Evolutionary conservation across 2,888 invertebrate species (phyloP).

Genomic region (Eledone cirrhosa): DNA sequence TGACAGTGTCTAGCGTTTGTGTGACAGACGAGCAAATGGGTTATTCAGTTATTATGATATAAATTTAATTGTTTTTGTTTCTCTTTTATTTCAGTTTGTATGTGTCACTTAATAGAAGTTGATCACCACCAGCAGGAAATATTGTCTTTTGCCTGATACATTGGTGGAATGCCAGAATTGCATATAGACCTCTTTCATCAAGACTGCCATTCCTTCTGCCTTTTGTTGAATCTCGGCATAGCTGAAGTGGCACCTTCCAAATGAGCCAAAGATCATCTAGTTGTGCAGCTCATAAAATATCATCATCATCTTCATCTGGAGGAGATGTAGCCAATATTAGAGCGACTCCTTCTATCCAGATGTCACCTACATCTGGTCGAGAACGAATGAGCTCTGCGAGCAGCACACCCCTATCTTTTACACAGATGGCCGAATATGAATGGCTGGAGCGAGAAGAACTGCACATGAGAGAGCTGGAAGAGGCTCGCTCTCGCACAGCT

Average conservation of each 20-base stretch:
- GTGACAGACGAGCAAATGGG: too few species aligned
- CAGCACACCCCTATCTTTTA: slow-evolving; percentile 40
- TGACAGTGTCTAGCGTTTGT: too few species aligned
- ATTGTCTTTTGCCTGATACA: too few species aligned
- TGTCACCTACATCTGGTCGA: slow-evolving; percentile 45
- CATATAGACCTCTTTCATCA: too few species aligned
- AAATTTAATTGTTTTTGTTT: too few species aligned
- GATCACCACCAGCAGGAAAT: too few species aligned
- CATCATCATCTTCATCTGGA: slow-evolving; percentile 32
- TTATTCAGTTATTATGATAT: too few species aligned
- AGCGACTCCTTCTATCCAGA: slow-evolving; percentile 44
- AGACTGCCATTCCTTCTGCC: too few species aligned
- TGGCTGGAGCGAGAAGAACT: slow-evolving; percentile 71
- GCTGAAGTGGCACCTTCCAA: background rate
- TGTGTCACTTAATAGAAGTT: too few species aligned
- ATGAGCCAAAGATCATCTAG: slow-evolving; percentile 26
- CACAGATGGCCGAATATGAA: slow-evolving; percentile 51
- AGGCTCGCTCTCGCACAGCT: slow-evolving; percentile 90
- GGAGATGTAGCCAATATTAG: slow-evolving; percentile 58
- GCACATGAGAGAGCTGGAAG: slow-evolving; percentile 85
- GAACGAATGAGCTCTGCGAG: slow-evolving; percentile 44
- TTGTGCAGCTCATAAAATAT: slow-evolving; percentile 15
- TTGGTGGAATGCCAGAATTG: too few species aligned
- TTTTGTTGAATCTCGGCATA: too few species aligned
- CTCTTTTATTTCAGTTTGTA: too few species aligned